A percentile compares a stretch with the other conserved stretches of the same genome.
Evolutionary conservation across 2,888 invertebrate genomes (phyloP).

Genomic region (Apeira syringaria): DNA sequence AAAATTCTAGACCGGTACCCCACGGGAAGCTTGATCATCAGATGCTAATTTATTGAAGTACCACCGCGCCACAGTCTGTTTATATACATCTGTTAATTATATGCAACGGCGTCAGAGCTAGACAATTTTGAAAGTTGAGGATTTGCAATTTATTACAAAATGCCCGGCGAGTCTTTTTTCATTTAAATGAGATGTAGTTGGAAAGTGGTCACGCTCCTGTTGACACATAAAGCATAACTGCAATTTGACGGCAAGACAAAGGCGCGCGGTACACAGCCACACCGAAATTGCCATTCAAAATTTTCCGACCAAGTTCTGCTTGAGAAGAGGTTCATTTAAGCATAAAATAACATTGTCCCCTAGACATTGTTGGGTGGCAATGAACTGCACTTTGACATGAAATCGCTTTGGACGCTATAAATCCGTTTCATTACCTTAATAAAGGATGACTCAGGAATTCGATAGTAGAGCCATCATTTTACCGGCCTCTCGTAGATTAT

Average conservation of each 20-base stretch:
- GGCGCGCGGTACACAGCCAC: conserved; percentile 58
- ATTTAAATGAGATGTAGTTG: conserved; percentile 55
- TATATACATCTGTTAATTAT: too few species aligned
- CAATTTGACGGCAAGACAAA: conserved; percentile 72
- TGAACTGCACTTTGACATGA: conserved; percentile 84
- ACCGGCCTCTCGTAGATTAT: conserved; percentile 58
- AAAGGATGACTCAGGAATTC: conserved; percentile 75
- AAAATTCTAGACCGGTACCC: too few species aligned
- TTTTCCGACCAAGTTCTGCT: conserved; percentile 78
- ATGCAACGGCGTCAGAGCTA: too few species aligned
- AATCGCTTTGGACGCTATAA: conserved; percentile 77
- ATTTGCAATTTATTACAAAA: conserved; percentile 49
- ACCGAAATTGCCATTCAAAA: conserved; percentile 77
- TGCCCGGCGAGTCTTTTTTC: conserved; percentile 40
- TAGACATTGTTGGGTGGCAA: conserved; percentile 78
- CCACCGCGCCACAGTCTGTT: too few species aligned
- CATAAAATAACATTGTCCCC: conserved; percentile 83
- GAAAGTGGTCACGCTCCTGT: conserved; percentile 74
- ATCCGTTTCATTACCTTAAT: conserved; percentile 81
- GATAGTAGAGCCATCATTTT: conserved; percentile 70
- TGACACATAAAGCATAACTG: conserved; percentile 78
- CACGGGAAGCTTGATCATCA: too few species aligned
- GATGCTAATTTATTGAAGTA: too few species aligned
- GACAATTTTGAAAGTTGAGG: conserved; percentile 48
- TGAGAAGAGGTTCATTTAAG: conserved; percentile 75